Base-by-base conservation (phyloP, 2,797 vertebrate genomes). In the Tauraco hartlaubi region DNA sequence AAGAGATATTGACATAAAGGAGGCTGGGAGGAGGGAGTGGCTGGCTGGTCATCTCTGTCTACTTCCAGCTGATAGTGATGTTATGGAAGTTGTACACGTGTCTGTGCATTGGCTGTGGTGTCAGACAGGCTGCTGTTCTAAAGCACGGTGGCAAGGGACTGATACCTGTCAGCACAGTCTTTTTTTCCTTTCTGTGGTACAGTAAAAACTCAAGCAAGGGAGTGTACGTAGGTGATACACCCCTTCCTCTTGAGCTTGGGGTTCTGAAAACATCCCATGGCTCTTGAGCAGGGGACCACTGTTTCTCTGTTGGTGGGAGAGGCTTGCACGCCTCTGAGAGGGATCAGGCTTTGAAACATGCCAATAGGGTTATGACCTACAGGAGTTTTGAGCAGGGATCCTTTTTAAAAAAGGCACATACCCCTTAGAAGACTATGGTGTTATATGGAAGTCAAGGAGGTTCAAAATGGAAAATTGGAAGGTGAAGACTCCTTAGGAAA, bases 1-100 rank as follows among this genome's bases (percentile, higher is more conserved):
- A 67, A 83, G 89, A 78, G 69, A 69, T 96, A 89, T 92, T 95
- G 96, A 96, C 95, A 92, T 72, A 91, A 48, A 93, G 91, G 82
- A 64, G 71, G 91, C 64, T 86, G 91, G 76, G 46, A 69, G 41
- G 80, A 83, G 88, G 89, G 96, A 92, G 84, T 46, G 76, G 64
- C 69, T 69, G 69, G 55, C 82, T 73, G 78, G 54, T 69, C 55
- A 37, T 82, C 58, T 29, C 14, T 66, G 48, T 90, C 88, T 72
- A 3, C 90, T 91, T 95, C 64, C 76, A 95, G 79, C 83, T 71
- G 64, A 63, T 88, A 37, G 74, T 33, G 68, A 51, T 74, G 61
- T 78, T 94, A 37, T 28, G 95, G 94, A 72, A n/a, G 56, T 16
- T 52, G 76, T 78, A 68, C 94, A 79, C 23, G 14, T 62, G 81